A percentile compares a stretch with the other conserved stretches of the same genome.
Conservation (phyloP, 2,888 invertebrate species). For the Tuta absoluta region DNA sequence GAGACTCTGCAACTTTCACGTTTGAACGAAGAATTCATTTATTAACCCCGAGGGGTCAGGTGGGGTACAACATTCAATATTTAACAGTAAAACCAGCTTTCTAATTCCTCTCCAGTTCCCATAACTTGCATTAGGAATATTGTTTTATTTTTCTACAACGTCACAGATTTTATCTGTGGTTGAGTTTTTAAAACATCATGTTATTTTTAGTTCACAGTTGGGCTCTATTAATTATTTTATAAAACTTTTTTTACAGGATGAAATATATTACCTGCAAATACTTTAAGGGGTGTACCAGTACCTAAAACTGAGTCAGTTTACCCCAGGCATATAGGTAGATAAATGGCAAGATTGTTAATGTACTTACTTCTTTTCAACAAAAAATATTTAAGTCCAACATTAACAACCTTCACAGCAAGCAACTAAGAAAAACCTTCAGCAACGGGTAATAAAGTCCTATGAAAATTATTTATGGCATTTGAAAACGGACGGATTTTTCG, state of each 20-base stretch:
- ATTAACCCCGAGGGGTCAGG: slow-evolving; percentile 55
- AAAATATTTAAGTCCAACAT: too few relatives aligned
- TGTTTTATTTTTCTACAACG: slow-evolving; percentile 7
- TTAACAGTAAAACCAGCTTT: slow-evolving; percentile 29
- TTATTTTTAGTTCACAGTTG: not conserved
- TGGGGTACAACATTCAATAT: slow-evolving; percentile 41
- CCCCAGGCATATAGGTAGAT: too few relatives aligned
- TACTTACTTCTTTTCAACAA: too few relatives aligned
- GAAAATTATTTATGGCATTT: slow-evolving; percentile 25
- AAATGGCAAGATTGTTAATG: too few relatives aligned
- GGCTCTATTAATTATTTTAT: too few relatives aligned
- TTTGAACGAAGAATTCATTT: slow-evolving; percentile 75
- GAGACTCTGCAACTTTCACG: slow-evolving; percentile 60
- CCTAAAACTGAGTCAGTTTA: too few relatives aligned
- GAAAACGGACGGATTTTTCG: slow-evolving; percentile 20
- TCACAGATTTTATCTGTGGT: not conserved
- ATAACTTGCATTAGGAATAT: slow-evolving; percentile 26
- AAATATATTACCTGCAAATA: too few relatives aligned
- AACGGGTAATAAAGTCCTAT: slow-evolving; percentile 21
- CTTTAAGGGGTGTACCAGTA: too few relatives aligned
- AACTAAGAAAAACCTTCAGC: not conserved
- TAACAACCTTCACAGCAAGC: not conserved
- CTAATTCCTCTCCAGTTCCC: too few relatives aligned
- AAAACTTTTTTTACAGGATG: too few relatives aligned
- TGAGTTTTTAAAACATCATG: not conserved